Evolutionary conservation across 1,140 invertebrate genomes (phyloP), one percentile per base, ranked within the genome.

Genomic region (Trigoniulus corallinus): DNA sequence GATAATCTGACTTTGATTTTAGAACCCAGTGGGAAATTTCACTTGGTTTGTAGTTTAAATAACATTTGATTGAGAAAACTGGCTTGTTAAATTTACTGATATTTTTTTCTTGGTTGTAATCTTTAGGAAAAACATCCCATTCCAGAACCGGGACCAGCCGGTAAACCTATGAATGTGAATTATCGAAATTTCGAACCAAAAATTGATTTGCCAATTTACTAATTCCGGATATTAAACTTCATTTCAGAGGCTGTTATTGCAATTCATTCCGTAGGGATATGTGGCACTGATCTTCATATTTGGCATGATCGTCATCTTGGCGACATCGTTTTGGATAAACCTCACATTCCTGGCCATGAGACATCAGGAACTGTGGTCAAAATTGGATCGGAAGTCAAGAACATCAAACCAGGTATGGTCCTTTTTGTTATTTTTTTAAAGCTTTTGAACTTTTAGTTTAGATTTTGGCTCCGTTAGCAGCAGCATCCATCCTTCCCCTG

Each of bases 271-370:
- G 88, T 96, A 44, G 92, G 92, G 39, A 96, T 98, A 56, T 98
- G 93, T 67, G 93, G 92, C 0, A 94, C 89, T 0, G 91, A 96
- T 68, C 84, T 96, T 3, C 87, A 93, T 64, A 96, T 93, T 68
- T 79, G 88, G 64, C 75, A 78, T 3, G 62, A 79, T 55, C 92
- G 92, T 13, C 61, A 74, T 21, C 92, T 92, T 62, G 88, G 83
- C 0, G 74, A 81, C 57, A 69, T 89, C 15, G 72, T 93, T 0
- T 68, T 77, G 54, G 18, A 4, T 21, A 18, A 20, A 20, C 86
- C 88, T 12, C 91, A 93, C 85, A 74, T 92, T 40, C 80, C 93
- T 59, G 88, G 88, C 0, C 88, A 93, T 62, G 89, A 93, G 68
- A 76, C 86, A 1, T 77, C 84, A 1, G 88, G 84, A 15, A 73